Evolutionary conservation across 1,140 invertebrate genomes (phyloP).

Genomic region (Steinernema feltiae): DNA sequence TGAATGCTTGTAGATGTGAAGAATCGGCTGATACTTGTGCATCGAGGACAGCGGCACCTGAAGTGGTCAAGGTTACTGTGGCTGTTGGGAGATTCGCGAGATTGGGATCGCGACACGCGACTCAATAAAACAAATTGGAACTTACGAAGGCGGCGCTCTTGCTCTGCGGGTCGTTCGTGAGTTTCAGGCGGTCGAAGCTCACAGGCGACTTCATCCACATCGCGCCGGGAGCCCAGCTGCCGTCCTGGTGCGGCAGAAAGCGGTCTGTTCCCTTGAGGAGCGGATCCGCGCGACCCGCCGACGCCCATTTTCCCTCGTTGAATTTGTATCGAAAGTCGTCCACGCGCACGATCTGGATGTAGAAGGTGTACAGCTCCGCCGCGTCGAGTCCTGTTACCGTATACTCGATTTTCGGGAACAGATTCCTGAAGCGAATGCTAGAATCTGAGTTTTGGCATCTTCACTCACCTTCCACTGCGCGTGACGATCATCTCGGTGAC

Average conservation of each 20-base stretch:
- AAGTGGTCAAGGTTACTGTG: constrained; percentile 25
- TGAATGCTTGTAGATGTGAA: constrained; percentile 93
- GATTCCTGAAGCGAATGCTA: constrained; percentile 10
- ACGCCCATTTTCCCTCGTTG: constrained; percentile 24
- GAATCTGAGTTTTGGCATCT: background rate
- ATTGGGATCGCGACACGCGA: background rate
- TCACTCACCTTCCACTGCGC: constrained; percentile 11
- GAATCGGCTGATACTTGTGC: constrained; percentile 99
- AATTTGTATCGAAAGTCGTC: constrained; percentile 28
- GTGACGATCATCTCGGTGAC: constrained; percentile 25
- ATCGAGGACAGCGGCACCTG: constrained; percentile 98
- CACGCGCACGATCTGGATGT: constrained; percentile 21
- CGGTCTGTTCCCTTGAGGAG: background rate
- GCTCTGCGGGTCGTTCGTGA: constrained; percentile 93
- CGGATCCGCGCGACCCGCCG: constrained; percentile 15
- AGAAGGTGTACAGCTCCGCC: constrained; percentile 14
- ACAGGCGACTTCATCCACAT: constrained; percentile 97
- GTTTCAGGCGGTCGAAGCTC: constrained; percentile 91
- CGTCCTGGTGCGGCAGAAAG: constrained; percentile 22
- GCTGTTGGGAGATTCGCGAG: background rate
- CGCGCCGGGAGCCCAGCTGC: constrained; percentile 63
- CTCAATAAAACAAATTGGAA: background rate
- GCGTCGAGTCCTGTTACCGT: constrained; percentile 19
- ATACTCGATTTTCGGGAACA: constrained; percentile 30
- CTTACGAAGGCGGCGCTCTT: constrained; percentile 68